Conservation (phyloP, 92 coral and sea anemone species). For the Palythoa caribaeorum region DNA sequence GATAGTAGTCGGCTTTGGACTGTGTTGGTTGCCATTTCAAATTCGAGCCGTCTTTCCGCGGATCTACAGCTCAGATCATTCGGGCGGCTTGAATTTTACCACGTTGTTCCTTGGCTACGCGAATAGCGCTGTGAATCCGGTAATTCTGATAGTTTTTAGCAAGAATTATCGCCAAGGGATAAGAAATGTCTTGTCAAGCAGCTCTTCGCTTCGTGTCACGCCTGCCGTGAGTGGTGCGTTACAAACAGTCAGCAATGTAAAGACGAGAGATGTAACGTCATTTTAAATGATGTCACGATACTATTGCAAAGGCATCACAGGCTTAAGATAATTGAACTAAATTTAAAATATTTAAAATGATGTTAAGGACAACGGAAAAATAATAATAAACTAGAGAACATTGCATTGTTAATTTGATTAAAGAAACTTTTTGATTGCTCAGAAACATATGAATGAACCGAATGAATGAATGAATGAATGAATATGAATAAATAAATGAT, state of each 20-base stretch:
- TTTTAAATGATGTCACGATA: neutral
- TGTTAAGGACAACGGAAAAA: too few relatives aligned
- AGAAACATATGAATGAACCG: too few relatives aligned
- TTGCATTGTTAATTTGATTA: too few relatives aligned
- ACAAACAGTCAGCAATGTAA: neutral
- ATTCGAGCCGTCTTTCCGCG: neutral
- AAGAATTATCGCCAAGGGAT: slow-evolving; percentile 48
- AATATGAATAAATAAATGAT: too few relatives aligned
- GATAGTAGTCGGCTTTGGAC: slow-evolving; percentile 30
- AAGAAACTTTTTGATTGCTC: too few relatives aligned
- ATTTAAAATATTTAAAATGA: too few relatives aligned
- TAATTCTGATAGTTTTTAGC: slow-evolving; percentile 30
- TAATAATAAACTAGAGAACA: too few relatives aligned
- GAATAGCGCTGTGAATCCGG: slow-evolving; percentile 41
- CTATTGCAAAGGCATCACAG: neutral
- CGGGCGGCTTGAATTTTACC: slow-evolving; percentile 2
- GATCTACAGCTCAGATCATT: neutral
- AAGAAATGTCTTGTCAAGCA: neutral
- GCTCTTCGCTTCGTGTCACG: neutral
- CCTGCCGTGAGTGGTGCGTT: neutral
- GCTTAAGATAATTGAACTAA: neutral
- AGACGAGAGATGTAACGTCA: neutral
- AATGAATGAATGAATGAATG: too few relatives aligned
- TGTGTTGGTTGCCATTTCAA: slow-evolving; percentile 42
- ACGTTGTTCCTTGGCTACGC: slow-evolving; percentile 34